Conservation (phyloP, 2,888 invertebrate species). For the Furcula furcula region DNA sequence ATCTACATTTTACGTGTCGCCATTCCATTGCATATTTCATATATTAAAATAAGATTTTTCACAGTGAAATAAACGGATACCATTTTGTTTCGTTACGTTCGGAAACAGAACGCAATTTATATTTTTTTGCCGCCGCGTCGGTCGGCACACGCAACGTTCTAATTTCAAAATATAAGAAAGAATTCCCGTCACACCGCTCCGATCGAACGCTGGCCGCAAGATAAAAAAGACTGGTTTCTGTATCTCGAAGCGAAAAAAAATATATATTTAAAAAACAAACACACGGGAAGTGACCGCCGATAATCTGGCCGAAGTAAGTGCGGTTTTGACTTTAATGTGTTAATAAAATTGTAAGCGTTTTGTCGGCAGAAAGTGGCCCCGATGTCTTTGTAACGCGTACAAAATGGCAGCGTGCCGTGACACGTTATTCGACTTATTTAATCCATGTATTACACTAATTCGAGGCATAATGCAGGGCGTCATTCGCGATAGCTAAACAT, state of each 20-base stretch:
- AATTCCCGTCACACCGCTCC: constrained; percentile 49
- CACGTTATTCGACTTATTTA: constrained; percentile 7
- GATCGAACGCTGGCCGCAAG: constrained; percentile 50
- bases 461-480: constrained; percentile 20
- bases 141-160: constrained; percentile 45
- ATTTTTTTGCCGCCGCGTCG: constrained; percentile 21
- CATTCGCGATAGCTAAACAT: constrained; percentile 27
- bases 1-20: too few species aligned
- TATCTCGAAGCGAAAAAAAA: constrained; percentile 55
- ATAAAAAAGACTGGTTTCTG: constrained; percentile 75
- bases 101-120: constrained; percentile 27
- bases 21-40: too few species aligned
- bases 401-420: constrained; percentile 40
- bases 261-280: constrained; percentile 55
- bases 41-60: too few species aligned
- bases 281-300: constrained; percentile 74
- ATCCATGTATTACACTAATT: constrained; percentile 1
- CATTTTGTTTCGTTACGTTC: too few species aligned
- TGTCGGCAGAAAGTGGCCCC: constrained; percentile 60
- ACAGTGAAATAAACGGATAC: too few species aligned
- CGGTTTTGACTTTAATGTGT: constrained; percentile 80
- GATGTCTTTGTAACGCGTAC: constrained; percentile 46
- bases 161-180: constrained; percentile 57
- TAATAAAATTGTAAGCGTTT: constrained; percentile 79
- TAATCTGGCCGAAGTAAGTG: constrained; percentile 75